Base-by-base conservation (phyloP, 2,113 vertebrate genomes). In the Syngnathus scovelli region DNA sequence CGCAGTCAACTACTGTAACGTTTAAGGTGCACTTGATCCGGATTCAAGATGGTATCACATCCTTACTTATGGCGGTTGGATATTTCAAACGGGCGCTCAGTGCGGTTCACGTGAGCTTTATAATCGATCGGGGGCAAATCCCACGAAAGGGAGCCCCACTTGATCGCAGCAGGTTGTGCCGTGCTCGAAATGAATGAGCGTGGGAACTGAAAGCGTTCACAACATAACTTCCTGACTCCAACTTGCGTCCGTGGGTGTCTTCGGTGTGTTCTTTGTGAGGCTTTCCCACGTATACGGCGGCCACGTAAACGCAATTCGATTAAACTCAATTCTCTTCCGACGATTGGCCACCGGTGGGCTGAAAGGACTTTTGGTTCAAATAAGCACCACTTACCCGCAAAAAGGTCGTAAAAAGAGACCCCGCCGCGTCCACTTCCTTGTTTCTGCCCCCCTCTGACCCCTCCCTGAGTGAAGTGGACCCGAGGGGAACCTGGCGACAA, bases 341-440 rank as follows among this genome's bases (percentile, higher is more conserved):
- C 56, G 27, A 10, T 58, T 58, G 13, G 38, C 19, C 37, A 27
- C 16, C 3, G 10, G 9, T 21, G 9, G 59, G 19, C 37, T 1
- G 10, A n/a, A 19, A 43, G 19, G 18, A 61, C n/a, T 11, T 16
- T n/a, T 21, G 13, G 39, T 21, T 41, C 16, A 68, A 61, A 33
- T 18, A 7, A 71, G 18, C 44, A n/a, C 66, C 61, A 74, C 83
- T 80, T 68, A 85, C 83, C 75, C 69, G 39, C 21, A 2, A 62
- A 44, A 23, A 44, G 61, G 61, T 62, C 61, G 21, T 62, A 12
- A 21, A n/a, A 51, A 51, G 5, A 44, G 61, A 27, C 61, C 41
- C 61, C n/a, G 41, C 38, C 1, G 61, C 18, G 21, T 8, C 59
- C 72, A 72, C 74, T 84, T 85, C 82, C 79, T 81, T 46, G 56